Conservation (phyloP, 1,140 invertebrate genomes). For the Pseudomyrmex dendroicus region DNA sequence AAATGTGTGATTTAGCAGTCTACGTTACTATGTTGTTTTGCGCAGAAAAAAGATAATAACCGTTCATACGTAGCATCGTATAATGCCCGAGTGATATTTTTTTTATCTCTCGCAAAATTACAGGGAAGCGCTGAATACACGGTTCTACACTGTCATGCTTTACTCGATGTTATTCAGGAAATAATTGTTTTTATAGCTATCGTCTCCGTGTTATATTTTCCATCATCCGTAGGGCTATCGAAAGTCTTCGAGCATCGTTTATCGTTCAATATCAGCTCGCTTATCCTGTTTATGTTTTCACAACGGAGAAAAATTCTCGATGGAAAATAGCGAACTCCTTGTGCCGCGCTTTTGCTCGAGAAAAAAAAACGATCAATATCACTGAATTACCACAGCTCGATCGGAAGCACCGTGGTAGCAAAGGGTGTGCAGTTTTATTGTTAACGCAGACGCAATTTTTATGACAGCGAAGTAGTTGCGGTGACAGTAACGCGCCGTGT, state of each 20-base stretch:
- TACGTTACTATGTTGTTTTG: not conserved
- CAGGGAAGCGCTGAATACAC: slow-evolving; percentile 58
- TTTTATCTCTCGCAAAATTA: slow-evolving; percentile 72
- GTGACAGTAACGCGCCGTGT: slow-evolving; percentile 20
- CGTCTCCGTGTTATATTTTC: slow-evolving; percentile 28
- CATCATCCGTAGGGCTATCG: not conserved
- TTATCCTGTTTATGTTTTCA: slow-evolving; percentile 32
- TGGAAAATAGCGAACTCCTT: not conserved
- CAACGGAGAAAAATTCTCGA: not conserved
- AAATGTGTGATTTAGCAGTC: no score
- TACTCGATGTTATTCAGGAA: slow-evolving; percentile 17
- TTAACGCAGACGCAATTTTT: slow-evolving; percentile 50
- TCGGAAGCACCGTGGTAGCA: not conserved
- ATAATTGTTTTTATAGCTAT: slow-evolving; percentile 40
- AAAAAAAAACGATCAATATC: not conserved
- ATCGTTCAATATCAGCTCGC: not conserved
- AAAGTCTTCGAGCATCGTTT: slow-evolving; percentile 1
- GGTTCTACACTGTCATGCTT: slow-evolving; percentile 19
- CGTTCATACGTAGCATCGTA: slow-evolving; percentile 49
- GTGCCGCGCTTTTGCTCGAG: not conserved
- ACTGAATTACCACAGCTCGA: not conserved
- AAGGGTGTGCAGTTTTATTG: slow-evolving; percentile 11
- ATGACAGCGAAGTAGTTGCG: slow-evolving; percentile 53
- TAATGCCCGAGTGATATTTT: slow-evolving; percentile 72
- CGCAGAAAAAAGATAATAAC: slow-evolving; percentile 71